Percentiles rank a stretch among this genome's conserved stretches.
Evolutionary conservation across 2,797 vertebrate genomes (phyloP).

Genomic region (Rhinella marina): DNA sequence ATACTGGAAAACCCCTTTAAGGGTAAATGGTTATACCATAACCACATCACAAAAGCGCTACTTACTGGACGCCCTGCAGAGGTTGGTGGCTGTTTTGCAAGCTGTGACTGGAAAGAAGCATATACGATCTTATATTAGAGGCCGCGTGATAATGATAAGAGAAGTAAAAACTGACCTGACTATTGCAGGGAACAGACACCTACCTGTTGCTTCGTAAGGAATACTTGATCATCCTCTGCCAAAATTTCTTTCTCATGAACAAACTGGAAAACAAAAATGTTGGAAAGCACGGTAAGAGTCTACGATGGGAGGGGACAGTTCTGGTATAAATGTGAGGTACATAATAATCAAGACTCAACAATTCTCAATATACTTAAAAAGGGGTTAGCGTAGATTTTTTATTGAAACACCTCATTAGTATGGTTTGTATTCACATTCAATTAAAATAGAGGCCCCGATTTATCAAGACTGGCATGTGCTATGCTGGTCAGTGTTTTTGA

Average conservation of each 20-base stretch:
- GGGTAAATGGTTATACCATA: neutral
- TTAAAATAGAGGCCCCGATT: no score
- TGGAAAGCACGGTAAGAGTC: neutral
- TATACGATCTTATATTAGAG: neutral
- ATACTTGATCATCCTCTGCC: constrained; percentile 98
- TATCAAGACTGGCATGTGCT: no score
- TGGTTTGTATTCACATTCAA: no score
- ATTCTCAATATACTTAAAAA: no score
- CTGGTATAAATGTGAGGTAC: no score
- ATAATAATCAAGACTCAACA: no score
- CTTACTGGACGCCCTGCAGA: constrained; percentile 93
- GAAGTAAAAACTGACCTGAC: neutral
- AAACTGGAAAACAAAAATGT: constrained; percentile 79
- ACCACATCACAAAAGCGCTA: constrained; percentile 64
- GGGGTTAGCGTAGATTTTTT: no score
- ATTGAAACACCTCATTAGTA: no score
- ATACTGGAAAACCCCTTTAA: no score
- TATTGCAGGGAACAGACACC: neutral
- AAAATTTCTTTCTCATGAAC: constrained; percentile 98
- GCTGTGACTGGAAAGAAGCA: constrained; percentile 80
- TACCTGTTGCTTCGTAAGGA: constrained; percentile 98
- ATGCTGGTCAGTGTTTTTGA: no score
- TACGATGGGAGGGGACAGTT: no score
- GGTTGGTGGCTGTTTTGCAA: constrained; percentile 93
- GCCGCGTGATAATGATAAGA: neutral